Base-by-base conservation (phyloP, 2,113 vertebrate genomes). In the Platycercus adscitus region DNA sequence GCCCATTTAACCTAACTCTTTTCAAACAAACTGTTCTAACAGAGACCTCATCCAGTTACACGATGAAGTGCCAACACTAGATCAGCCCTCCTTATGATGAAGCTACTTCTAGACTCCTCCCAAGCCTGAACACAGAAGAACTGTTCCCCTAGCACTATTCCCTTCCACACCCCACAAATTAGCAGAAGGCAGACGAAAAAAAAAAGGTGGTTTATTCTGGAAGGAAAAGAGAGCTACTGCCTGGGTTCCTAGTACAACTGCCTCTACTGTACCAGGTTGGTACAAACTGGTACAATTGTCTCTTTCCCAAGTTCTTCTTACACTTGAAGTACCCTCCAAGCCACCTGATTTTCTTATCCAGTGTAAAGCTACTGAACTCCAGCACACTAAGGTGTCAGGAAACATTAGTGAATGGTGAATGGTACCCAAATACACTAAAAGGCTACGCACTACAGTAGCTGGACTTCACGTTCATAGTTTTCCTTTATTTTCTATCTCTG, bases 201-300 rank as follows among this genome's bases (percentile, higher is more conserved):
- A 81, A 88, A 86, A 84, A 91, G 13, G 64, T 89, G 69, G 26
- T 91, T 84, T 91, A 83, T 86, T 91, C 77, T 84, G 60, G 25
- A 78, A 86, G 72, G 50, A 47, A 89, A 84, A 88, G 91, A 88
- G 73, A 93, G 52, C 64, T 68, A 49, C 92, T 81, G 89, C 79
- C 80, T 79, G 86, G 13, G 43, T 69, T 89, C 33, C 84, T 61
- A 13, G 47, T 65, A 4, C 23, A 64, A 79, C 50, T n/a, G 72
- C 52, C 63, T 81, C 71, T 69, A 19, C 5, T 65, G 81, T 24
- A 35, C 33, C 56, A 58, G 23, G 33, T n/a, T 58, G 56, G n/a
- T 58, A 58, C 33, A 58, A 58, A 58, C 33, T 58, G 33, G 33
- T 35, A 70, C 70, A 91, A 58, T 65, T 28, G n/a, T 0, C 10